phyloP scores from a whole-genome alignment of 2,113 vertebrate genomes.

The Leptodactylus fuscus region DNA sequence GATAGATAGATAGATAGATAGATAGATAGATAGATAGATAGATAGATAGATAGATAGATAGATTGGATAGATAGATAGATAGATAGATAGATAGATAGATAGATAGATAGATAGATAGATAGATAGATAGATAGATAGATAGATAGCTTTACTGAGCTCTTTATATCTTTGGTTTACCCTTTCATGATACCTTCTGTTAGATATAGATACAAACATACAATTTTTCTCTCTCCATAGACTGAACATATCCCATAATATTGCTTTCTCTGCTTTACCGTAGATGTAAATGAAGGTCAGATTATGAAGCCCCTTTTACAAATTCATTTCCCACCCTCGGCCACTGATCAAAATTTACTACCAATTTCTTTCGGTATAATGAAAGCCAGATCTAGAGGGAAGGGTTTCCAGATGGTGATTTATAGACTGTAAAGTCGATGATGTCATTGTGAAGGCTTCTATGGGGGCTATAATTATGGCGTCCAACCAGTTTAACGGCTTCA shows the following conservation, averaged over 20 bases:
- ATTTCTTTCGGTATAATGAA: constrained; percentile 60
- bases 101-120: constrained; percentile 17
- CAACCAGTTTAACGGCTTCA: constrained; percentile 37
- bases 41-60: not conserved
- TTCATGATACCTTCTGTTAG: too few relatives aligned
- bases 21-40: too few relatives aligned
- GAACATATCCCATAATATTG: too few relatives aligned
- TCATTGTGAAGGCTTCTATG: constrained; percentile 63
- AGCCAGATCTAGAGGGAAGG: constrained; percentile 62
- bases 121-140: too few relatives aligned
- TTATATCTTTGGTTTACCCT: too few relatives aligned
- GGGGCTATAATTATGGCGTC: constrained; percentile 54
- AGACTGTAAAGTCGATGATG: constrained; percentile 60
- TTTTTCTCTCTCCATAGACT: too few relatives aligned
- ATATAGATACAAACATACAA: too few relatives aligned
- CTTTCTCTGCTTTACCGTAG: not conserved
- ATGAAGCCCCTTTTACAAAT: too few relatives aligned
- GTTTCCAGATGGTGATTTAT: constrained; percentile 64
- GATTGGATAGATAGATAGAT: not conserved
- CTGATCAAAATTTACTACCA: constrained; percentile 66
- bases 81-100: not conserved
- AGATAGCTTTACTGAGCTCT: too few relatives aligned
- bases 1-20: not conserved
- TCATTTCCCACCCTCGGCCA: constrained; percentile 52
- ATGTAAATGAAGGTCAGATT: not conserved